Percentiles rank a stretch among this genome's conserved stretches.
Conservation (phyloP, 2,113 vertebrate genomes). For the Micromys minutus region DNA sequence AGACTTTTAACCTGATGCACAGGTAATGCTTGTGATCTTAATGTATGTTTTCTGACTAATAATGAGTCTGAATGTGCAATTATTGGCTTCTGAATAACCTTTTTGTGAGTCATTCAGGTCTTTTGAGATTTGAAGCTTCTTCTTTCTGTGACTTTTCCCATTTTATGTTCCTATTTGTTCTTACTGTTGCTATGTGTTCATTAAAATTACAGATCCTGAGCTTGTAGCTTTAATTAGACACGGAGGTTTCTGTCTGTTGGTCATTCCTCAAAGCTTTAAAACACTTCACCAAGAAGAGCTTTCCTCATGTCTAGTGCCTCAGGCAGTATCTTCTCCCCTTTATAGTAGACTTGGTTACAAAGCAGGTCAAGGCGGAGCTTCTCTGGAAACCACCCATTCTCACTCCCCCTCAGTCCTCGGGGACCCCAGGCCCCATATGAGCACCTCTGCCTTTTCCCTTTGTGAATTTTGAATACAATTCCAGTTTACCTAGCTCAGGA, state of each 20-base stretch:
- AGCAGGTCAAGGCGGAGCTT: neutral
- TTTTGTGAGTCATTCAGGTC: neutral
- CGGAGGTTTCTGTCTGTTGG: neutral
- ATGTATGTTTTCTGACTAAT: slow-evolving; percentile 9
- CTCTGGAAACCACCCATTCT: neutral
- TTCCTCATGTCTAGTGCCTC: neutral
- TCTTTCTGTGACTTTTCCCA: slow-evolving; percentile 20
- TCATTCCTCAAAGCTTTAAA: slow-evolving; percentile 11
- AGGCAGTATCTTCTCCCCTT: neutral
- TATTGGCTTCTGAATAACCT: neutral
- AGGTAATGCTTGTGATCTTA: neutral
- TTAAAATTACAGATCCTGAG: neutral
- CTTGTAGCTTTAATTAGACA: neutral
- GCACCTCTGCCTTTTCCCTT: slow-evolving; percentile 7
- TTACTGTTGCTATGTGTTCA: neutral
- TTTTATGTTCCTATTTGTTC: slow-evolving; percentile 5
- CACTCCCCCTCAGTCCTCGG: neutral
- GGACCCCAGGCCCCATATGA: slow-evolving; percentile 4
- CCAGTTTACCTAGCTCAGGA: neutral
- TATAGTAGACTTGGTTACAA: neutral
- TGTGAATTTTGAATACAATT: neutral
- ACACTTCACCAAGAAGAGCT: neutral
- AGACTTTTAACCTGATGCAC: neutral
- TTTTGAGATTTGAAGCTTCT: slow-evolving; percentile 2
- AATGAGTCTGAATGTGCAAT: neutral